These are phyloP conservation scores for Myotis brandtii DNA, from an alignment of 2,113 vertebrate genomes.

Conservation along the genomic window DNA sequence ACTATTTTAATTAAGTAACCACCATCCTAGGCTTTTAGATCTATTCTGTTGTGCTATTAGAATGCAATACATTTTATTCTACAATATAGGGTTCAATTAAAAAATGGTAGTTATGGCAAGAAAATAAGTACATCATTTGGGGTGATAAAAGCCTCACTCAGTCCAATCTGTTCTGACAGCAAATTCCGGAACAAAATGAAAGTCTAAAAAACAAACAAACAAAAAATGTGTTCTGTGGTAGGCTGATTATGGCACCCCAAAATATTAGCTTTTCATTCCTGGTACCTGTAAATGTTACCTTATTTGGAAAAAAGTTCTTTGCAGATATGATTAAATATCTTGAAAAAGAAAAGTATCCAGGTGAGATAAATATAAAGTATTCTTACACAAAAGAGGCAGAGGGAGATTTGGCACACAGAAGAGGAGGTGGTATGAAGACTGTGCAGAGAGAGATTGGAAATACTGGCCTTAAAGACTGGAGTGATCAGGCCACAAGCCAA, in stretches of 20 bases:
- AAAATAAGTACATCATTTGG: conserved; percentile 41
- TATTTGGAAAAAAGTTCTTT: background rate
- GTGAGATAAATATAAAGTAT: background rate
- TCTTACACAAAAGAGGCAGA: background rate
- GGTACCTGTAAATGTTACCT: background rate
- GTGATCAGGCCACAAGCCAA: background rate
- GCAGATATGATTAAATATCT: background rate
- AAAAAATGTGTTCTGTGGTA: background rate
- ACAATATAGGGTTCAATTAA: background rate
- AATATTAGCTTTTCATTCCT: background rate
- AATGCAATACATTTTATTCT: background rate
- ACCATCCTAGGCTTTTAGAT: background rate
- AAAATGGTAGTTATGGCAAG: background rate
- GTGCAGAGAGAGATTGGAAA: background rate
- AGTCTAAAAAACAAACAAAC: background rate
- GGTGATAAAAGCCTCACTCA: background rate
- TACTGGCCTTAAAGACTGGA: background rate
- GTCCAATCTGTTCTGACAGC: background rate
- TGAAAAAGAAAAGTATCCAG: background rate
- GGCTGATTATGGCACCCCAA: background rate
- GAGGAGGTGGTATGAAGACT: background rate
- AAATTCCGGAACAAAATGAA: conserved; percentile 49
- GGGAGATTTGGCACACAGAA: background rate
- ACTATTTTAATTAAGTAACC: conserved; percentile 13
- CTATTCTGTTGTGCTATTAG: background rate